A percentile compares a stretch with the other conserved stretches of the same genome.
Conservation (phyloP, 2,888 invertebrate genomes). For the Myopa testacea region DNA sequence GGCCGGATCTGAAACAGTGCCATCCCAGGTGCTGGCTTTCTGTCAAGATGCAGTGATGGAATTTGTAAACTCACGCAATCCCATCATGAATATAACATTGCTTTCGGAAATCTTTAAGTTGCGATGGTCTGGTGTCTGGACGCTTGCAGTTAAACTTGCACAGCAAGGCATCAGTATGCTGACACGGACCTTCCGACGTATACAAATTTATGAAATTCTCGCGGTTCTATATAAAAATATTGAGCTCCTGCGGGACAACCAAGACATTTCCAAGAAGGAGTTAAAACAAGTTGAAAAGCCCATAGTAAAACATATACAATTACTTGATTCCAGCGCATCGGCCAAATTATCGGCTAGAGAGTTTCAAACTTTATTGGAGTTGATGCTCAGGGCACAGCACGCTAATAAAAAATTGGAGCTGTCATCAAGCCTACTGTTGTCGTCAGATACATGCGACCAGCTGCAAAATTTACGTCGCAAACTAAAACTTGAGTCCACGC, state of each 20-base stretch:
- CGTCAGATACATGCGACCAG: slow-evolving; percentile 40
- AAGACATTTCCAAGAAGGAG: slow-evolving; percentile 47
- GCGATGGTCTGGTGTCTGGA: slow-evolving; percentile 76
- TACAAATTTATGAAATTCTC: slow-evolving; percentile 77
- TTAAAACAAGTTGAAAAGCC: slow-evolving; percentile 53
- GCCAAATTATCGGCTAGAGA: slow-evolving; percentile 53
- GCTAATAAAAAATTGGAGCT: slow-evolving; percentile 49
- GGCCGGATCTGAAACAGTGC: slow-evolving; percentile 28
- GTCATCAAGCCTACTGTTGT: slow-evolving; percentile 39
- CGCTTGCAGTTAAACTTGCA: slow-evolving; percentile 72
- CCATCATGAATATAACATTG: slow-evolving; percentile 73
- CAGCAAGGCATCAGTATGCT: slow-evolving; percentile 73
- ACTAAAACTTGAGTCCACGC: slow-evolving; percentile 51
- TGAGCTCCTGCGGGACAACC: slow-evolving; percentile 53
- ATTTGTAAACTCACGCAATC: slow-evolving; percentile 60
- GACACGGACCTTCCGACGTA: slow-evolving; percentile 75
- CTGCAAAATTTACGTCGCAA: slow-evolving; percentile 54
- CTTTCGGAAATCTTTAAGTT: slow-evolving; percentile 76
- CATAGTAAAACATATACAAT: slow-evolving; percentile 48
- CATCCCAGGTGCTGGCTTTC: slow-evolving; percentile 48
- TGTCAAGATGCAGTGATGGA: slow-evolving; percentile 55
- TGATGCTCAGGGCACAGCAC: slow-evolving; percentile 51
- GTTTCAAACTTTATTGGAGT: slow-evolving; percentile 53
- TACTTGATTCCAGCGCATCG: slow-evolving; percentile 35
- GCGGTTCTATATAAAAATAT: slow-evolving; percentile 74